Percentiles rank a stretch among this genome's conserved stretches.
These are phyloP conservation scores for Planococcus citri DNA, from an alignment of 1,140 invertebrate species.

Conservation along the genomic window DNA sequence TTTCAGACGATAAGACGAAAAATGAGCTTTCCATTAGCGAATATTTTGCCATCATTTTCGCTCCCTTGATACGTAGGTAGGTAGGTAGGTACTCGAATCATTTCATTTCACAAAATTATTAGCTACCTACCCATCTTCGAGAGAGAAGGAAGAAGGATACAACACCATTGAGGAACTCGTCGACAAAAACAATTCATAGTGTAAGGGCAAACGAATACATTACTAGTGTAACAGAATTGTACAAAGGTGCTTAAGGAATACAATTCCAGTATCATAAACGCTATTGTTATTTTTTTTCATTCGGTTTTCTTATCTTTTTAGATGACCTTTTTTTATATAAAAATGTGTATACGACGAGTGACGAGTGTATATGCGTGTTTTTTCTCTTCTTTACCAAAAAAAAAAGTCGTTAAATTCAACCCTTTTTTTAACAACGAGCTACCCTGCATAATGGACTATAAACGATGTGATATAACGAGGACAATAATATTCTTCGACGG, in stretches of 20 bases:
- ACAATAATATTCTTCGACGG: not conserved
- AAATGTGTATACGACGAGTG: no score
- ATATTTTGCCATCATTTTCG: no score
- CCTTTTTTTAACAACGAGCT: not conserved
- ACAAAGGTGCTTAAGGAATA: no score
- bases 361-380: not conserved
- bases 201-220: not conserved
- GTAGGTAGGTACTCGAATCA: no score
- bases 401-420: slow-evolving; percentile 7
- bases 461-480: not conserved
- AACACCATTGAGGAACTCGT: not conserved
- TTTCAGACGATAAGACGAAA: no score
- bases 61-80: no score
- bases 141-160: not conserved
- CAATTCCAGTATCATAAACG: not conserved
- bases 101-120: no score
- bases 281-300: not conserved
- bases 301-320: not conserved
- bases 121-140: no score
- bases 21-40: no score
- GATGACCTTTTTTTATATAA: no score
- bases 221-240: no score
- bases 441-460: not conserved
- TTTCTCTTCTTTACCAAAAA: not conserved
- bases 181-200: slow-evolving; percentile 7